phyloP scores from a whole-genome alignment of 2,113 vertebrate genomes.

The Oryzias woworae region DNA sequence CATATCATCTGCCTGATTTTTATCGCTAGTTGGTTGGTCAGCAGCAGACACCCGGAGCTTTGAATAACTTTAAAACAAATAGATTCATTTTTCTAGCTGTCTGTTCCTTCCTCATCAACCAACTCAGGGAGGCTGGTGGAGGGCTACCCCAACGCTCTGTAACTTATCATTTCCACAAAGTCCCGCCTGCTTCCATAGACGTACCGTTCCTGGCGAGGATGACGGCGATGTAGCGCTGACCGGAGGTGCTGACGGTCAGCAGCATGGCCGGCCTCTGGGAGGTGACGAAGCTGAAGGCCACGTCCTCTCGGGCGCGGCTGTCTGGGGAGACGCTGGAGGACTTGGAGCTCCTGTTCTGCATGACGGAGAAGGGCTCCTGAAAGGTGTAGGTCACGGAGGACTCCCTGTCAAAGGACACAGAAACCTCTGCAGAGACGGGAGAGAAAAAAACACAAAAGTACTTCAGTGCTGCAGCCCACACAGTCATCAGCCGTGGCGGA shows the following conservation, averaged over 20 bases:
- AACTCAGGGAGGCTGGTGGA: no score
- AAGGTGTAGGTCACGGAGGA: constrained; percentile 91
- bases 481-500: no score
- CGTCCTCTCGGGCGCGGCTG: constrained; percentile 84
- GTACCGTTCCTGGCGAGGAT: constrained; percentile 90
- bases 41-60: no score
- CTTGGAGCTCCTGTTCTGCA: constrained; percentile 84
- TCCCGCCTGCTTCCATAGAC: no score
- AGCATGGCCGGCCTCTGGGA: constrained; percentile 87
- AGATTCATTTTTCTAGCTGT: no score
- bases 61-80: no score
- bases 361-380: constrained; percentile 94
- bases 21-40: no score
- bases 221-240: constrained; percentile 87
- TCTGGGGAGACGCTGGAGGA: constrained; percentile 85
- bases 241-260: constrained; percentile 86
- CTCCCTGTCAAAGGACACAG: constrained; percentile 88
- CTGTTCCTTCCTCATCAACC: no score
- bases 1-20: no score
- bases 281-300: constrained; percentile 89
- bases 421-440: constrained; percentile 83
- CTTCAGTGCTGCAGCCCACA: background rate
- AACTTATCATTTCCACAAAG: no score
- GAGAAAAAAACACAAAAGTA: background rate
- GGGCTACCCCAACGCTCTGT: no score